Evolutionary conservation across 2,113 vertebrate species (phyloP), one percentile per base, ranked within the genome.

Genomic region (Parotia lawesii): DNA sequence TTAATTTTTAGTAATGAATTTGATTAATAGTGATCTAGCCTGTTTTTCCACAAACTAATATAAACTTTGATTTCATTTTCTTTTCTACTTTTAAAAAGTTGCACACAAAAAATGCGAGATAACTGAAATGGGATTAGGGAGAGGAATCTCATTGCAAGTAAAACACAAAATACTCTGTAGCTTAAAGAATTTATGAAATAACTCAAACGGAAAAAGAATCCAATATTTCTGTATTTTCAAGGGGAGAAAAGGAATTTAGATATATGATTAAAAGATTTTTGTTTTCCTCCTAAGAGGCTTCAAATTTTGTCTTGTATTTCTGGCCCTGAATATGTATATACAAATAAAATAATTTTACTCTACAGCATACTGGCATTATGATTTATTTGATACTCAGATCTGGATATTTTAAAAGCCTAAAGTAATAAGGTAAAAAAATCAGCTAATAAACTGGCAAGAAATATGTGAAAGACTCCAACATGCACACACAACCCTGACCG

Each of bases 191-290:
- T 62, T 45, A 56, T 44, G 19, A 71, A 87, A 67, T 40, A 74
- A 17, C 6, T 10, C 20, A 58, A 51, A 54, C 0, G 2, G 35
- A 37, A 69, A 38, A 81, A 35, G 0, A 38, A 48, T 31, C 5
- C 23, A 3, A 80, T 54, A 16, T 53, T 76, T 82, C 9, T 65
- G 3, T 56, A n/a, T 67, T 88, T 89, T 74, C 11, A n/a, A 18
- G 3, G 8, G 0, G 1, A 11, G 29, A 33, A 80, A 72, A 9
- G 2, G 27, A 80, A 54, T 50, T 85, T 83, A 71, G 2, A 7
- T 23, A 31, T 45, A 37, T 53, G 33, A 82, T n/a, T 70, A 64
- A 86, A 90, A 56, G 9, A 33, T 14, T 23, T 61, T 69, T 76
- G 11, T 50, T 69, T 42, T 56, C 11, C 8, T 86, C n/a, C 33